A percentile compares a stretch with the other conserved stretches of the same genome.
phyloP scores from a whole-genome alignment of 2,888 invertebrate species.

The Lutraria lutraria region DNA sequence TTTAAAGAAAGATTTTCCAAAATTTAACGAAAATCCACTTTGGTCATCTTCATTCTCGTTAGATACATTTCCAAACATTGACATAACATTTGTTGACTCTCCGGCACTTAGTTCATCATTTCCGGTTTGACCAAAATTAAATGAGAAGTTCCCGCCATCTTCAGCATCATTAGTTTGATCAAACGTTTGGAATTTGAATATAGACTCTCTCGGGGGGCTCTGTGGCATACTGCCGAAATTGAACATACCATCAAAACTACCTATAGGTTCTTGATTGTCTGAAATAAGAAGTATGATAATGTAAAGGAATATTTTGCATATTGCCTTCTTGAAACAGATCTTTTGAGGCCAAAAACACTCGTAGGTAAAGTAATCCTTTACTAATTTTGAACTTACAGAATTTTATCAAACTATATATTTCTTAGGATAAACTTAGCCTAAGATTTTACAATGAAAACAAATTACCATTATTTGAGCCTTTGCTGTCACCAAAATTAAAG shows the following conservation, averaged over 20 bases:
- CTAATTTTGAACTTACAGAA: not conserved
- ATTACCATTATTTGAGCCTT: not conserved
- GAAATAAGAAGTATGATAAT: not conserved
- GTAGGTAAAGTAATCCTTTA: not conserved
- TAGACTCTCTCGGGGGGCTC: not conserved
- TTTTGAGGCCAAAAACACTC: not conserved
- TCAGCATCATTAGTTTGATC: not conserved
- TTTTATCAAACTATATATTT: not conserved
- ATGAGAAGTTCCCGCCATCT: not conserved
- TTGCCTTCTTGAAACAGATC: not conserved
- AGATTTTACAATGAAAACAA: no score
- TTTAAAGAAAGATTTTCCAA: not conserved
- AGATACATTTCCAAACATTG: not conserved
- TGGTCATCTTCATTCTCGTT: not conserved
- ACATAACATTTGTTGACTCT: not conserved
- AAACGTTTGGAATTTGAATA: not conserved
- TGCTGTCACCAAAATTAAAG: not conserved
- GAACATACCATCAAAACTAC: not conserved
- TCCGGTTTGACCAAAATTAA: not conserved
- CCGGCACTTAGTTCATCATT: not conserved
- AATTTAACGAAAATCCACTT: not conserved
- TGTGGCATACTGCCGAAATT: constrained; percentile 1
- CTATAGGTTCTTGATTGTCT: not conserved
- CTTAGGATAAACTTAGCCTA: not conserved
- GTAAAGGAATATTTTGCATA: not conserved